Conservation (phyloP, 2,888 invertebrate genomes). For the Cremastinae sp. region DNA sequence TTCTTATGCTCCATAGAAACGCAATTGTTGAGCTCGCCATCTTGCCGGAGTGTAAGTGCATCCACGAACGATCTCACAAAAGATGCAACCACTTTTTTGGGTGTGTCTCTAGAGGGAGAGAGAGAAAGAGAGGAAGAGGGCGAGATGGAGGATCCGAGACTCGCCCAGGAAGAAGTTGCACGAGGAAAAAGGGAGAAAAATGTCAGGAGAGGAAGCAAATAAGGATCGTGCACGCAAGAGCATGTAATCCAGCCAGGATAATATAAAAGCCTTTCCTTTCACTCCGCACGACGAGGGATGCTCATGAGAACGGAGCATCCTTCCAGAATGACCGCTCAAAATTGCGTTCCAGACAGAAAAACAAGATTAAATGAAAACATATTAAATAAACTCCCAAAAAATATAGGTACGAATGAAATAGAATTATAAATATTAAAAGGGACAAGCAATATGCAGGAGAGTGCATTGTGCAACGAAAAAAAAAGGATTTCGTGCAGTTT, state of each 20-base stretch:
- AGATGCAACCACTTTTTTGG: constrained; percentile 56
- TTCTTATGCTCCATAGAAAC: constrained; percentile 53
- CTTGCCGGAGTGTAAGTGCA: constrained; percentile 29
- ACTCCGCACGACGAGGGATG: constrained; percentile 8
- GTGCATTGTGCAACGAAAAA: too few relatives aligned
- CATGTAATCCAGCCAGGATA: constrained; percentile 37
- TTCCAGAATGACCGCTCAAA: constrained; percentile 44
- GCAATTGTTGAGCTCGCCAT: constrained; percentile 56
- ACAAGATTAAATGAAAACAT: too few relatives aligned
- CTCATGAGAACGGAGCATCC: constrained; percentile 22
- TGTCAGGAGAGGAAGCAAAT: constrained; percentile 43
- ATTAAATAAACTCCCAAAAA: neutral
- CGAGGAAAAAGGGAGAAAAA: constrained; percentile 15
- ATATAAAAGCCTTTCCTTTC: constrained; percentile 40
- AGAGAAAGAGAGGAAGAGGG: constrained; percentile 4
- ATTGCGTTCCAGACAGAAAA: constrained; percentile 5
- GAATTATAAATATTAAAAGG: neutral
- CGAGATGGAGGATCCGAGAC: constrained; percentile 20
- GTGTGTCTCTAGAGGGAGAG: constrained; percentile 44
- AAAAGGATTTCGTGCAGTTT: too few relatives aligned
- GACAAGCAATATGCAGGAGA: too few relatives aligned
- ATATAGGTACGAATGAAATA: neutral
- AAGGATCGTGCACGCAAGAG: constrained; percentile 45
- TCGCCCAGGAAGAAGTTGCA: constrained; percentile 12
- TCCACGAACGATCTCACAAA: constrained; percentile 35